A percentile compares a stretch with the other conserved stretches of the same genome.
phyloP scores from a whole-genome alignment of 2,888 invertebrate species.

The Mythimna pallens region DNA sequence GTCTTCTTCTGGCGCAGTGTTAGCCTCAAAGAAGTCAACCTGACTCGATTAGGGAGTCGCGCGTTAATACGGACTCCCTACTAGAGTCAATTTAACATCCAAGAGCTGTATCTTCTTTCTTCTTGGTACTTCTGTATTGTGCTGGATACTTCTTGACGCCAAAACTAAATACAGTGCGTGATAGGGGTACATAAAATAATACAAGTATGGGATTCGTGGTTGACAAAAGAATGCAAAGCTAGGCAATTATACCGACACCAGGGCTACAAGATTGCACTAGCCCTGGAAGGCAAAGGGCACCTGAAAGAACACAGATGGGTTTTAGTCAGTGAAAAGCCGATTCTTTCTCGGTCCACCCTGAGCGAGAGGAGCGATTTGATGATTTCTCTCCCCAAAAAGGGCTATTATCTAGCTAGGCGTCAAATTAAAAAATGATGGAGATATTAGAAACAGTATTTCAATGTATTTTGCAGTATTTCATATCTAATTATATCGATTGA shows the following conservation, averaged over 20 bases:
- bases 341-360: too few relatives aligned
- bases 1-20: constrained; percentile 78
- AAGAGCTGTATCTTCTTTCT: constrained; percentile 89
- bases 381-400: too few relatives aligned
- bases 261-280: too few relatives aligned
- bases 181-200: neutral
- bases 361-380: too few relatives aligned
- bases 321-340: too few relatives aligned
- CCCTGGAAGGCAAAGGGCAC: too few relatives aligned
- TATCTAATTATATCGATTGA: neutral
- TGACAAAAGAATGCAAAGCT: too few relatives aligned
- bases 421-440: too few relatives aligned
- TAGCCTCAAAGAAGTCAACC: constrained; percentile 97
- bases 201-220: neutral
- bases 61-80: constrained; percentile 97
- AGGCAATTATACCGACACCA: neutral
- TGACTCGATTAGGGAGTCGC: constrained; percentile 99
- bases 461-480: neutral
- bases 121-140: constrained; percentile 61
- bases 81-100: constrained; percentile 99
- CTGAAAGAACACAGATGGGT: too few relatives aligned
- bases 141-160: constrained; percentile 45
- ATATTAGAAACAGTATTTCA: neutral
- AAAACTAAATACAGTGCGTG: constrained; percentile 1
- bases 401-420: neutral